Evolutionary conservation across 1,140 invertebrate genomes (phyloP).

Genomic region (Drosophila melanica): DNA sequence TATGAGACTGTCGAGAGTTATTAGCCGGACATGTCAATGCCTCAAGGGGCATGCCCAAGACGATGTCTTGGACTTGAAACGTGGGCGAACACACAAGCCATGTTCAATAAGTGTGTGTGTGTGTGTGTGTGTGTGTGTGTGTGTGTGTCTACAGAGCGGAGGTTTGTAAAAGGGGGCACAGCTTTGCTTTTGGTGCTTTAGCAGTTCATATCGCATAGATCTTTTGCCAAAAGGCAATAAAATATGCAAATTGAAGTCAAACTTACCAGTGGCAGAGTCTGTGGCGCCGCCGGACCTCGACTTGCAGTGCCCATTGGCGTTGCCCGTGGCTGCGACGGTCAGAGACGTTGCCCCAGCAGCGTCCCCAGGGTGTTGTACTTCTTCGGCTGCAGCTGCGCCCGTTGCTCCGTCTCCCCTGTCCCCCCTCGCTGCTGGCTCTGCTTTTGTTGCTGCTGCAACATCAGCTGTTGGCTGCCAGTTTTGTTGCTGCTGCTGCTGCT

Average conservation of each 20-base stretch:
- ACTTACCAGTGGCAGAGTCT: conserved; percentile 64
- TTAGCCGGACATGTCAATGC: conserved; percentile 81
- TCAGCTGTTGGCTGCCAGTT: conserved; percentile 61
- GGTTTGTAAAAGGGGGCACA: background rate
- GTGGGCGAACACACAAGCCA: conserved; percentile 22
- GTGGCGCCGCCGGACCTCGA: conserved; percentile 38
- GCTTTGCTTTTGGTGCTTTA: conserved; percentile 4
- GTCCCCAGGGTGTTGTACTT: conserved; percentile 77
- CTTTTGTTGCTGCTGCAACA: conserved; percentile 42
- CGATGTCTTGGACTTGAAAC: conserved; percentile 48
- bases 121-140: conserved; percentile 28
- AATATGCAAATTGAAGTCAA: conserved; percentile 83
- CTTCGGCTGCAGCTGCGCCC: conserved; percentile 57
- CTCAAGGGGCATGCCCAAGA: conserved; percentile 67
- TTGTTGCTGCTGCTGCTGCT: conserved; percentile 54
- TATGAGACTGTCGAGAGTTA: conserved; percentile 84
- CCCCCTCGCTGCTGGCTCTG: conserved; percentile 14
- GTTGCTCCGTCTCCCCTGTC: conserved; percentile 22
- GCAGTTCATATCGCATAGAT: conserved; percentile 68
- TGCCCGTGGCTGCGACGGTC: conserved; percentile 39
- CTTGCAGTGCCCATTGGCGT: conserved; percentile 74
- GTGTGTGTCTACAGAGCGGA: background rate
- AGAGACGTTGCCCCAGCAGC: conserved; percentile 28
- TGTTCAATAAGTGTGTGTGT: conserved; percentile 34
- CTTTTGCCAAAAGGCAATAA: conserved; percentile 77